A percentile compares a stretch with the other conserved stretches of the same genome.
These are phyloP conservation scores for Alexandromys fortis DNA, from an alignment of 2,113 vertebrate species.

Conservation along the genomic window DNA sequence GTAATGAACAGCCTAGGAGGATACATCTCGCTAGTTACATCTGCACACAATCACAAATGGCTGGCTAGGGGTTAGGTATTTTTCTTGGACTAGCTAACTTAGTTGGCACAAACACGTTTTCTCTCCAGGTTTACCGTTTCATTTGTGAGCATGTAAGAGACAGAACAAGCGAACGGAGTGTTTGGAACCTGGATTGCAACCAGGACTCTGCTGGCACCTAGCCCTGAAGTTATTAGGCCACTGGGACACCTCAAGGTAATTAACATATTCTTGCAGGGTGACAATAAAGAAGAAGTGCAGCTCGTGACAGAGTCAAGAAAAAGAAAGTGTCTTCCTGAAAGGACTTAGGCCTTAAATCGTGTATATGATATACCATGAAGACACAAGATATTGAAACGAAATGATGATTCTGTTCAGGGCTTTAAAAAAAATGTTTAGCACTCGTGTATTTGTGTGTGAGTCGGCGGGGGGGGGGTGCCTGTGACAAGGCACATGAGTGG, in stretches of 20 bases:
- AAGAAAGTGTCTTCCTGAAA: background rate
- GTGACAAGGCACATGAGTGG: too few relatives aligned
- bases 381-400: background rate
- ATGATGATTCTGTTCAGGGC: background rate
- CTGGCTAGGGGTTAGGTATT: conserved; percentile 30
- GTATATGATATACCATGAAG: background rate
- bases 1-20: conserved; percentile 65
- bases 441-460: background rate
- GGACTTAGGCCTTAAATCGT: background rate
- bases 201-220: conserved; percentile 59
- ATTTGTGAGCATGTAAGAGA: conserved; percentile 53
- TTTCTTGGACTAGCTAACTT: conserved; percentile 47
- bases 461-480: accelerated
- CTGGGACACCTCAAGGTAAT: conserved; percentile 70
- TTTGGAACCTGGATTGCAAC: conserved; percentile 52
- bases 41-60: conserved; percentile 41
- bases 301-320: background rate
- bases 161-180: conserved; percentile 21
- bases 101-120: conserved; percentile 48
- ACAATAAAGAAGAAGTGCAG: conserved; percentile 10
- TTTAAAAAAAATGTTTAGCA: background rate
- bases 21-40: conserved; percentile 55
- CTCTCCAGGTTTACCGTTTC: conserved; percentile 44
- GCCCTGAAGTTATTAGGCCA: conserved; percentile 64
- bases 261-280: conserved; percentile 34